Evolutionary conservation across 1,140 invertebrate species (phyloP).

Genomic region (Psilanteris sp.): DNA sequence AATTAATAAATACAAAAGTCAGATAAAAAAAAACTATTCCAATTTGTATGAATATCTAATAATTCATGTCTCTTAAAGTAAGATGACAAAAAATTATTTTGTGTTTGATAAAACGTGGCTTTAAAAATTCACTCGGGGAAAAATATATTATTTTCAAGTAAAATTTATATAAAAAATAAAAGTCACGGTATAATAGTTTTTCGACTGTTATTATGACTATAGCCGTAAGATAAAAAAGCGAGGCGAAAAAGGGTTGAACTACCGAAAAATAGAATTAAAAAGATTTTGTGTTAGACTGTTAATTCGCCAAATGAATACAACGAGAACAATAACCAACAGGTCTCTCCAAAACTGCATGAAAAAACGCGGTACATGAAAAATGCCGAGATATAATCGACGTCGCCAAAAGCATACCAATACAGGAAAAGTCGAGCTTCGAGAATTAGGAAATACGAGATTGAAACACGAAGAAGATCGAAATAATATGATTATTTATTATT

Average conservation of each 20-base stretch:
- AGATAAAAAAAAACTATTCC: too few relatives aligned
- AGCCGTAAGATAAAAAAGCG: constrained; percentile 33
- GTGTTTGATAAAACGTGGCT: constrained; percentile 26
- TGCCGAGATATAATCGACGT: constrained; percentile 51
- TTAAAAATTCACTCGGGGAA: constrained; percentile 12
- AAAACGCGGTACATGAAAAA: constrained; percentile 35
- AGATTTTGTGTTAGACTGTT: constrained; percentile 44
- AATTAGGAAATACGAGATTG: constrained; percentile 53
- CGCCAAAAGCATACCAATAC: constrained; percentile 31
- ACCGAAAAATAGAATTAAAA: constrained; percentile 54
- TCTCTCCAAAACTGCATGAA: constrained; percentile 43
- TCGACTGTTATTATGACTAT: constrained; percentile 40
- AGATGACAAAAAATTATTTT: constrained; percentile 51
- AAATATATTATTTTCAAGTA: constrained; percentile 10
- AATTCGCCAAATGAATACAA: constrained; percentile 55
- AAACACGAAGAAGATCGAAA: constrained; percentile 45
- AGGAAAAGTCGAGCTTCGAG: constrained; percentile 33
- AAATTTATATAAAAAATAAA: constrained; percentile 9
- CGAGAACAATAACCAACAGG: constrained; percentile 60
- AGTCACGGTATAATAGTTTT: constrained; percentile 23
- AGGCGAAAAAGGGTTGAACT: constrained; percentile 25
- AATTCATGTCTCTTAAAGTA: constrained; percentile 35
- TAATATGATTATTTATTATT: constrained; percentile 44
- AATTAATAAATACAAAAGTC: constrained; percentile 37
- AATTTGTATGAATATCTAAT: constrained; percentile 53